These are phyloP conservation scores for Laothoe populi DNA, from an alignment of 2,888 invertebrate species.

Conservation along the genomic window DNA sequence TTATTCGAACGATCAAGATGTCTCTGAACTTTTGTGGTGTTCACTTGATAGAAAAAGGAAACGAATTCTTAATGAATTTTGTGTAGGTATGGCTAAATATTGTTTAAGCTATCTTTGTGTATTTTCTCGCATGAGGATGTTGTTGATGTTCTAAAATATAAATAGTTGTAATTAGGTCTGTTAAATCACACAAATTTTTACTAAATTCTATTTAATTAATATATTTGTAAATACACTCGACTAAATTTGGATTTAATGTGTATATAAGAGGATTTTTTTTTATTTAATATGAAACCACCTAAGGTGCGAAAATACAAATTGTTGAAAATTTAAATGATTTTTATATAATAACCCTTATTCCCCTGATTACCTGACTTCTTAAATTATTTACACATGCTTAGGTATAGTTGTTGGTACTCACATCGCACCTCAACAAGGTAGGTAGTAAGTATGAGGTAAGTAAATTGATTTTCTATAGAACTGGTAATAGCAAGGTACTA, in stretches of 20 bases:
- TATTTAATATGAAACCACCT: conserved; percentile 82
- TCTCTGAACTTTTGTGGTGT: conserved; percentile 52
- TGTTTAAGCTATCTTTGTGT: conserved; percentile 62
- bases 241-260: conserved; percentile 84
- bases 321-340: conserved; percentile 72
- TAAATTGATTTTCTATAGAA: neutral
- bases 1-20: conserved; percentile 21
- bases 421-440: no score
- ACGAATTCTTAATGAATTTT: conserved; percentile 71
- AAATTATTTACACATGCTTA: neutral
- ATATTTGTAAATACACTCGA: conserved; percentile 86
- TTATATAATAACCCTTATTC: conserved; percentile 43
- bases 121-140: conserved; percentile 55
- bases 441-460: no score
- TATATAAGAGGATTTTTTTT: conserved; percentile 82
- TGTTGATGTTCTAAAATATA: conserved; percentile 82
- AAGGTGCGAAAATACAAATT: conserved; percentile 83
- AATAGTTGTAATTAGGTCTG: conserved; percentile 79
- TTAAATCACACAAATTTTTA: conserved; percentile 85
- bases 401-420: no score
- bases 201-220: conserved; percentile 85
- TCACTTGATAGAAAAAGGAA: conserved; percentile 63
- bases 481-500: neutral
- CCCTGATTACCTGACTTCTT: neutral
- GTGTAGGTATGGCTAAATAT: conserved; percentile 64